Base-by-base conservation (phyloP, 2,888 invertebrate species). In the Heteropelma amictum region DNA sequence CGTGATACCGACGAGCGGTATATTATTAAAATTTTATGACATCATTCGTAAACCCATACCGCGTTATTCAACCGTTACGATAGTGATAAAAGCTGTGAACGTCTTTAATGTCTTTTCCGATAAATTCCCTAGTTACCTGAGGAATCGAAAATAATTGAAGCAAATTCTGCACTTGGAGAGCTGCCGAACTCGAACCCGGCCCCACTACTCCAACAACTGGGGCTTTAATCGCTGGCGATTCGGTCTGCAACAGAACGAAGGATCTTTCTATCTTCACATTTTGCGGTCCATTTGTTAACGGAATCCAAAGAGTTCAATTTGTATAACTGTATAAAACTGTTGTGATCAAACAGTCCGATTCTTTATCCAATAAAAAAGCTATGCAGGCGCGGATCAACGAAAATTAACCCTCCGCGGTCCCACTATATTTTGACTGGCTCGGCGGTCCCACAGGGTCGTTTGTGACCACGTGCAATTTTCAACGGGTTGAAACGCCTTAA, bases 111-210 rank as follows among this genome's bases (percentile, higher is more conserved):
- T 23, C 0, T 63, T n/a, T 63, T 30, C 45, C 33, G 12, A 70
- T 70, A 70, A 61, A 61, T 14, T 10, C 14, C 26, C 7, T 26
- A 63, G 77, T 78, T 71, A 87, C 86, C 80, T 87, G 86, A 6
- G 92, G 92, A 73, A 92, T 90, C 71, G 92, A 90, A 85, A 92
- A 92, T 67, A 95, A 91, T 86, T 95, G 95, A 68, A 95, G 90
- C 67, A 95, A 89, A 89, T 95, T 95, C 89, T 95, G 95, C 21
- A 95, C 93, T 88, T 94, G 93, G 77, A 92, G 90, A 1, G 95
- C 93, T 30, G 94, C 93, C 45, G 93, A 92, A 86, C 93, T 93
- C 63, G 93, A 93, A 5, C 94, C 95, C 0, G 95, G 95, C 8
- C 95, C 95, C 60, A 95, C 92, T 68, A 95, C 93, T 19, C 93